Evolutionary conservation across 2,797 vertebrate genomes (phyloP), one percentile per base, ranked within the genome.

Genomic region (Holocentrus rufus): DNA sequence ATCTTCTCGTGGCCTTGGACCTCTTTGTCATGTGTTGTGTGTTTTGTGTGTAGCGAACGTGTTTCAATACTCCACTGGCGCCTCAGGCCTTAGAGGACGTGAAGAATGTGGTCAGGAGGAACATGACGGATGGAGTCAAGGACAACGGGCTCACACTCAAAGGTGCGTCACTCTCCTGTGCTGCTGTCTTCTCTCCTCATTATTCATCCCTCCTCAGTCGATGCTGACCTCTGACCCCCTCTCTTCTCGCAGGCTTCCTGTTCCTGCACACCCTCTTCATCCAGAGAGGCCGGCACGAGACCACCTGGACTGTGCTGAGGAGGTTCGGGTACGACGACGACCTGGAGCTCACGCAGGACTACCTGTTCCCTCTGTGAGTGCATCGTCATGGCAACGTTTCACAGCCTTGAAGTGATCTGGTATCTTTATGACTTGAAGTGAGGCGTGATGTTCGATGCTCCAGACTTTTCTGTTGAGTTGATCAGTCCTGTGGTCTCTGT

Each of bases 251-350:
- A 99, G 98, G 98, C 64, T 99, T 99, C 88, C 94, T 99, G 89
- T 99, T 99, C 91, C 94, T 99, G 63, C 98, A 99, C 90, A 99
- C 98, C 0, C 95, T 99, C 74, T 99, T 99, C 89, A 98, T 99
- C 76, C 98, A 99, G 93, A 95, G 98, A 85, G 98, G 98, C 56
- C 94, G 98, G 75, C 98, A 99, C 0, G 98, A 99, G 91, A 99
- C 98, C 27, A 99, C 97, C 5, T 99, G 98, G 98, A 99, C 98
- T 0, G 98, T 99, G 56, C 84, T 99, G 65, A 94, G 98, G 57
- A 93, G 97, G 83, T 99, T 99, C 57, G 98, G 98, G 61, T 99
- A 99, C 0, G 98, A 98, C 0, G 98, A 99, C 18, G 97, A 99
- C 87, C 91, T 99, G 58, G 97, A 99, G 83, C 95, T 99, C 55